Base-by-base conservation (phyloP, 2,888 invertebrate species). In the Flexamia atlantica region DNA sequence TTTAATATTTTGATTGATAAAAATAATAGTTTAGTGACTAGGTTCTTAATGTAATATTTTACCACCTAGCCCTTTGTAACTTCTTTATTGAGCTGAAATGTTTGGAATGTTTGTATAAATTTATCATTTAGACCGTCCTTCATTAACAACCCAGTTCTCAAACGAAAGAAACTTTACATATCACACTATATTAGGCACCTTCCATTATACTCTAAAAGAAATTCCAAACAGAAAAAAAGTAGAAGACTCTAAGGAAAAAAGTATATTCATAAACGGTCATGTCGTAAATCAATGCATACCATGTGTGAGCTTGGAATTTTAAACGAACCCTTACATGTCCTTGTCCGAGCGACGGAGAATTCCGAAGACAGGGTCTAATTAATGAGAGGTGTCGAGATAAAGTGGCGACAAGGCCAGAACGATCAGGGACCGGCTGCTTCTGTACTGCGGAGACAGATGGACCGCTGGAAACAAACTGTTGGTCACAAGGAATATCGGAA, bases 381-480 rank as follows among this genome's bases (percentile, higher is more conserved):
- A 79, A 79, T 79, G 79, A 79, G 79, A 79, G 79, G 79, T 79
- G 79, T 79, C 57, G 79, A 79, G 79, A 79, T 79, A 79, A 79
- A 79, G 79, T 79, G 79, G 79, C 53, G 79, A 79, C 79, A 79
- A 30, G 79, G 79, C 17, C 79, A 42, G 76, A 14, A 23, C 12
- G 36, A 32, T 70, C 70, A 40, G 20, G 32, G 36, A 40, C 36
- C 70, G 46, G 46, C 46, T 28, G 76, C 76, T 76, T 28, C 76
- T 28, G 76, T 76, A 20, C 36, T 3, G 40, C 10, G 14, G 70
- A 10, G 70, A 36, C 70, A 30, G 32, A 32, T 23, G 70, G 40
- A 40, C 36, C 14, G 70, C 20, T n/a, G n/a, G n/a, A n/a, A n/a
- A n/a, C n/a, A n/a, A n/a, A n/a, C n/a, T n/a, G n/a, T n/a, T n/a